Conservation (phyloP, 2,888 invertebrate genomes). For the Plemyria rubiginata region DNA sequence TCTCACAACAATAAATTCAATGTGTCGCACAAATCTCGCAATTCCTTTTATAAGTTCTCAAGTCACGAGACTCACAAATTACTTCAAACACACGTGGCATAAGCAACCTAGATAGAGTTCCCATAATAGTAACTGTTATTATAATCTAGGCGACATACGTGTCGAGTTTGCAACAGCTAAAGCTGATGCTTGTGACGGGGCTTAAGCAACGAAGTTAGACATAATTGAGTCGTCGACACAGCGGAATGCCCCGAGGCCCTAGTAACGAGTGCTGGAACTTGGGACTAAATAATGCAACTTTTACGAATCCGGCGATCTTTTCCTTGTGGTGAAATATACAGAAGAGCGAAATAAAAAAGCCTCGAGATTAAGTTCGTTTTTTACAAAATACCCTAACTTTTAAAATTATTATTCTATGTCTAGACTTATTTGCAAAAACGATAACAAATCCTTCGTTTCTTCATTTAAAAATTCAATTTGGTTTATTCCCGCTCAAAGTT, state of each 20-base stretch:
- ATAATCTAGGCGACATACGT: constrained; percentile 36
- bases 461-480: no score
- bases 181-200: constrained; percentile 63
- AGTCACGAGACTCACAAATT: constrained; percentile 1
- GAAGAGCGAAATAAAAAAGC: neutral
- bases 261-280: constrained; percentile 69
- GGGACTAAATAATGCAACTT: constrained; percentile 61
- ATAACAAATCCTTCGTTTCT: no score
- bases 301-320: constrained; percentile 45
- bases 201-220: constrained; percentile 73
- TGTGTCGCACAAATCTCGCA: neutral
- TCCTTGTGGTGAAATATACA: neutral
- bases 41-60: neutral
- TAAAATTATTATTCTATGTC: no score
- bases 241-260: constrained; percentile 63
- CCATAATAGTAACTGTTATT: constrained; percentile 10
- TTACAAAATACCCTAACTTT: no score
- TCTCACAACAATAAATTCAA: no score
- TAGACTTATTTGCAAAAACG: no score
- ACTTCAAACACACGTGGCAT: constrained; percentile 3
- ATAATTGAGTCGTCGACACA: constrained; percentile 70
- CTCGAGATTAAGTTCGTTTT: no score
- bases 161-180: constrained; percentile 52
- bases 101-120: constrained; percentile 8
- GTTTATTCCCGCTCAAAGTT: no score